phyloP scores from a whole-genome alignment of 2,113 vertebrate species.

The Leucoraja erinaceus region DNA sequence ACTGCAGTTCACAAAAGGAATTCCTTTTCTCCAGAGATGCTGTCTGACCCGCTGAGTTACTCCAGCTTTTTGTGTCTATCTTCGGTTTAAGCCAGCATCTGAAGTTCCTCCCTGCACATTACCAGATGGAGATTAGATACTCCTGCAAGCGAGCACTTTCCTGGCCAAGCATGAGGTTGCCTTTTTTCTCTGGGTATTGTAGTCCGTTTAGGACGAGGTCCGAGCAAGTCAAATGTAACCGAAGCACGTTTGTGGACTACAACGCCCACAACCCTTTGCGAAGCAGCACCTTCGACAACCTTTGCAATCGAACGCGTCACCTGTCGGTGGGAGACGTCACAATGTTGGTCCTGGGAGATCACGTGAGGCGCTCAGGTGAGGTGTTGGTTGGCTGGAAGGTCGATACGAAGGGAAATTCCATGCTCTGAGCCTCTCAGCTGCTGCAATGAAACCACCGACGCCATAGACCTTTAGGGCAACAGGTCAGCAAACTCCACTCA shows the following conservation, averaged over 20 bases:
- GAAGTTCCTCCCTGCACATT: neutral
- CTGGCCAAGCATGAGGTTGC: neutral
- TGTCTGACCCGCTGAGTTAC: too few relatives aligned
- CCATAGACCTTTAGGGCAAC: slow-evolving; percentile 39
- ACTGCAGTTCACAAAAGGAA: too few relatives aligned
- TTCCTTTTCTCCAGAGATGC: too few relatives aligned
- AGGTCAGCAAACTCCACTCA: slow-evolving; percentile 37
- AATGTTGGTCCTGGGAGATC: neutral
- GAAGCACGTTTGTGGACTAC: neutral
- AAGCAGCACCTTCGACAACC: slow-evolving; percentile 20
- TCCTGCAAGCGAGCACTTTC: neutral
- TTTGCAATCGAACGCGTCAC: slow-evolving; percentile 26
- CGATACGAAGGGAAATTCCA: slow-evolving; percentile 33
- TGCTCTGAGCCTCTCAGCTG: slow-evolving; percentile 31
- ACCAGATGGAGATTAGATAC: neutral
- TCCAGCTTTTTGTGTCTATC: too few relatives aligned
- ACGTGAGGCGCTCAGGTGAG: slow-evolving; percentile 23
- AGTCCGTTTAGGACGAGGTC: neutral
- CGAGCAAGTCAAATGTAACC: neutral
- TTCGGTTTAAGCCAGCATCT: too few relatives aligned
- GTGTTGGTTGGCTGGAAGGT: slow-evolving; percentile 32
- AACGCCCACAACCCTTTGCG: slow-evolving; percentile 12
- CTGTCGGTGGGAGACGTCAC: slow-evolving; percentile 21
- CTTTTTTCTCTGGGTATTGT: neutral
- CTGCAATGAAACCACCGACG: slow-evolving; percentile 35